A percentile compares a stretch with the other conserved stretches of the same genome.
Conservation (phyloP, 2,888 invertebrate species). For the Fabriciana adippe region DNA sequence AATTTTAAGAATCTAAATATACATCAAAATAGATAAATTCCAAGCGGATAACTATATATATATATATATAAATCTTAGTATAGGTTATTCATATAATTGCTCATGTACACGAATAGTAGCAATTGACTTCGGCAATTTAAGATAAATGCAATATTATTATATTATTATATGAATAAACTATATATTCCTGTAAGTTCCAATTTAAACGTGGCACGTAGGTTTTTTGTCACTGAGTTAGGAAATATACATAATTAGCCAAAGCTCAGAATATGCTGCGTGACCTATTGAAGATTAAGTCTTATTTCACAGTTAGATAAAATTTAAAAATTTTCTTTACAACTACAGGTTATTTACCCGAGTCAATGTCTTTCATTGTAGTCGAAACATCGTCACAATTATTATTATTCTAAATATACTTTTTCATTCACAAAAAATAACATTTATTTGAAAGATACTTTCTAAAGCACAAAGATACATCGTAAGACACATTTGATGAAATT, state of each 20-base stretch:
- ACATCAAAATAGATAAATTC: slow-evolving; percentile 3
- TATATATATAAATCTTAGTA: slow-evolving; percentile 8
- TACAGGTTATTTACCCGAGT: not conserved
- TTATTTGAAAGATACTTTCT: slow-evolving; percentile 2
- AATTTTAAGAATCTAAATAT: slow-evolving; percentile 7
- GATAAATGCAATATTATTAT: slow-evolving; percentile 17
- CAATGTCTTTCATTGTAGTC: not conserved
- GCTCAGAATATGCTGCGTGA: slow-evolving; percentile 19
- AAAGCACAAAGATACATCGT: not conserved
- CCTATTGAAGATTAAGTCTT: not conserved
- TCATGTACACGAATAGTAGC: slow-evolving; percentile 11
- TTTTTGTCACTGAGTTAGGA: not conserved
- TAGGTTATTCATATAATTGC: slow-evolving; percentile 14
- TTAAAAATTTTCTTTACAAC: slow-evolving; percentile 12
- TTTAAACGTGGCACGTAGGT: slow-evolving; percentile 29
- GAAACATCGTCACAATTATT: not conserved
- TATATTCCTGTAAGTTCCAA: slow-evolving; percentile 36
- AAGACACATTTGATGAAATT: not conserved
- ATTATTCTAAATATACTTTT: not conserved
- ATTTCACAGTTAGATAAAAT: not conserved
- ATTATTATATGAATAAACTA: slow-evolving; percentile 24
- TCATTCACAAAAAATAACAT: not conserved
- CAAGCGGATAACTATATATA: not conserved
- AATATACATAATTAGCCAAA: not conserved
- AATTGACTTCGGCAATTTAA: slow-evolving; percentile 32